Evolutionary conservation across 2,888 invertebrate species (phyloP).

Genomic region (Tachina fera): DNA sequence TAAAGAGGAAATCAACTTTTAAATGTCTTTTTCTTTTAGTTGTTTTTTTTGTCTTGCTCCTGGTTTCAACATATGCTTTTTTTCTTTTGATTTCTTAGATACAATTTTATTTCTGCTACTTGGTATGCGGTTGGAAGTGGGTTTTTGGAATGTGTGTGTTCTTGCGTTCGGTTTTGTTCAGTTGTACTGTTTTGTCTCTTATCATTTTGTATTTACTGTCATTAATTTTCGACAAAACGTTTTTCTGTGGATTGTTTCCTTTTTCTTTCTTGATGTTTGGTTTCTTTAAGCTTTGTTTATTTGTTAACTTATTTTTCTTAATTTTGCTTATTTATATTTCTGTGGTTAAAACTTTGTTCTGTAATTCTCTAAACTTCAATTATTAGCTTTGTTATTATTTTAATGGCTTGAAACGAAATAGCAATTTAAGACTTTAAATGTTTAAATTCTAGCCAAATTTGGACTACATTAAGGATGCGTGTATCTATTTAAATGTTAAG

Average conservation of each 20-base stretch:
- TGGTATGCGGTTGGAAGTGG: slow-evolving; percentile 27
- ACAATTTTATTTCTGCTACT: slow-evolving; percentile 35
- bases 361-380: slow-evolving; percentile 24
- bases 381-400: not conserved
- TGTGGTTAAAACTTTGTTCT: slow-evolving; percentile 21
- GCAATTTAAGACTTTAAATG: too few relatives aligned
- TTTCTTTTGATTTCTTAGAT: slow-evolving; percentile 33
- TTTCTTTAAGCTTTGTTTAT: slow-evolving; percentile 41
- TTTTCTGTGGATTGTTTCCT: slow-evolving; percentile 52
- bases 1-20: slow-evolving; percentile 68
- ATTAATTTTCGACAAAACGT: slow-evolving; percentile 69
- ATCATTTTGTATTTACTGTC: slow-evolving; percentile 66
- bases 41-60: slow-evolving; percentile 25
- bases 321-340: slow-evolving; percentile 27
- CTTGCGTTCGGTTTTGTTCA: slow-evolving; percentile 6
- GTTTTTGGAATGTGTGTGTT: slow-evolving; percentile 17
- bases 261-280: slow-evolving; percentile 38
- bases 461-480: too few relatives aligned
- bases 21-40: slow-evolving; percentile 55
- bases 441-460: too few relatives aligned
- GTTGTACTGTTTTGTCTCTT: slow-evolving; percentile 52
- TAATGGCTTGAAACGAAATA: not conserved
- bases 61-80: slow-evolving; percentile 34
- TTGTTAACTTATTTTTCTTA: slow-evolving; percentile 29
- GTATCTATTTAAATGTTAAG: too few relatives aligned